A percentile compares a stretch with the other conserved stretches of the same genome.
These are phyloP conservation scores for Mesorhabditis spiculigera DNA, from an alignment of 2,888 invertebrate species.

Conservation along the genomic window DNA sequence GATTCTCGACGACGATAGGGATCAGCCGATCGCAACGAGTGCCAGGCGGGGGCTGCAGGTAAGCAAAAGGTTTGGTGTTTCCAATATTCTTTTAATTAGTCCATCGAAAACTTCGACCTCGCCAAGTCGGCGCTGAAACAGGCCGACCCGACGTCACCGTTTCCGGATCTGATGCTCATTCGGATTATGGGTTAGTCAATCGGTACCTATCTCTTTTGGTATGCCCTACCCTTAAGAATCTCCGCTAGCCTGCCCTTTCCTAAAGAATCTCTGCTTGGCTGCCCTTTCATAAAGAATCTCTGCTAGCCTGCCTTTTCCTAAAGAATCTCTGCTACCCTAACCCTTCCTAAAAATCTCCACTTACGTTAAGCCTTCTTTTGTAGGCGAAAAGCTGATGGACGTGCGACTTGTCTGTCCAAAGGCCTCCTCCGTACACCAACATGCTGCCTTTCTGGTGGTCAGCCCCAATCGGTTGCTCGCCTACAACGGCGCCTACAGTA, in stretches of 20 bases:
- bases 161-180: conserved; percentile 46
- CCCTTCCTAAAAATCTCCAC: not conserved
- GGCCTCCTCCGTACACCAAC: conserved; percentile 25
- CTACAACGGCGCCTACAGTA: conserved; percentile 38
- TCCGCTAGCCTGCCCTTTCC: too few species aligned
- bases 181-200: conserved; percentile 30
- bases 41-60: conserved; percentile 20
- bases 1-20: conserved; percentile 13
- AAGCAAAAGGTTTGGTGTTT: not conserved
- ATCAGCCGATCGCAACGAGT: conserved; percentile 11
- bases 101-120: conserved; percentile 21
- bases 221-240: too few species aligned
- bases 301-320: not conserved
- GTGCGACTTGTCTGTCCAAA: conserved; percentile 40
- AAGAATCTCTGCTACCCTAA: not conserved
- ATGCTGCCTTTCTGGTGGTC: conserved; percentile 40
- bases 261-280: not conserved
- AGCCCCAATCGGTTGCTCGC: conserved; percentile 34
- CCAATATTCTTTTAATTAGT: not conserved
- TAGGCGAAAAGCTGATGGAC: conserved; percentile 33
- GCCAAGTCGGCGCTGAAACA: conserved; percentile 24
- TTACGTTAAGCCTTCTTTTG: not conserved
- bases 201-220: conserved; percentile 1
- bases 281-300: not conserved
- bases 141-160: conserved; percentile 30